Evolutionary conservation across 1,140 invertebrate species (phyloP).

Genomic region (Papilio machaon): DNA sequence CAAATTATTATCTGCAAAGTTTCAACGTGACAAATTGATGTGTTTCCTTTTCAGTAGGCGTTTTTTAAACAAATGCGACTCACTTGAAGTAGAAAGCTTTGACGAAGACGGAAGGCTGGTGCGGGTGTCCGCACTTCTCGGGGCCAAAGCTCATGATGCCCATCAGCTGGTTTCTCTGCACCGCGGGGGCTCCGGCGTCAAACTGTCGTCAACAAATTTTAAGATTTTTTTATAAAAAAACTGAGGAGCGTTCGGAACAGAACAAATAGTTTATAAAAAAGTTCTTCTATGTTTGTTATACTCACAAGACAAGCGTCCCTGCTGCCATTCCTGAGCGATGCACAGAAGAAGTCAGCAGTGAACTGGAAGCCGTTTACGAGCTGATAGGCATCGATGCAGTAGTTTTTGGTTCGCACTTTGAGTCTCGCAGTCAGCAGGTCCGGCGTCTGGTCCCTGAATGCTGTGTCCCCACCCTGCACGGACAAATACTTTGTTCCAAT

Average conservation of each 20-base stretch:
- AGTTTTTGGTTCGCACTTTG: conserved; percentile 67
- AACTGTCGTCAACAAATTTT: conserved; percentile 54
- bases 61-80: neutral
- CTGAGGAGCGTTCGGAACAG: no score
- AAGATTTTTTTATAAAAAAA: no score
- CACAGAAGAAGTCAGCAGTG: conserved; percentile 73
- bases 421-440: conserved; percentile 61
- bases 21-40: neutral
- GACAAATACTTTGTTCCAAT: neutral
- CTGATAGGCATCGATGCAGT: conserved; percentile 72
- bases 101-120: conserved; percentile 72
- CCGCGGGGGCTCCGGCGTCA: conserved; percentile 72
- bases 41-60: neutral
- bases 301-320: conserved; percentile 74
- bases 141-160: conserved; percentile 77
- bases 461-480: conserved; percentile 59
- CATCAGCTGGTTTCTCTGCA: conserved; percentile 70
- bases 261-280: no score
- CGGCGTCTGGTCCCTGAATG: conserved; percentile 66
- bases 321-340: conserved; percentile 70
- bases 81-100: conserved; percentile 76
- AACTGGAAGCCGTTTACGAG: conserved; percentile 73
- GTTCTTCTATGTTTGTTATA: neutral
- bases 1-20: neutral
- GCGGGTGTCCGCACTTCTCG: conserved; percentile 68